Percentiles rank a stretch among this genome's conserved stretches.
Conservation (phyloP, 2,113 vertebrate genomes). For the Pelecanoides urinatrix region DNA sequence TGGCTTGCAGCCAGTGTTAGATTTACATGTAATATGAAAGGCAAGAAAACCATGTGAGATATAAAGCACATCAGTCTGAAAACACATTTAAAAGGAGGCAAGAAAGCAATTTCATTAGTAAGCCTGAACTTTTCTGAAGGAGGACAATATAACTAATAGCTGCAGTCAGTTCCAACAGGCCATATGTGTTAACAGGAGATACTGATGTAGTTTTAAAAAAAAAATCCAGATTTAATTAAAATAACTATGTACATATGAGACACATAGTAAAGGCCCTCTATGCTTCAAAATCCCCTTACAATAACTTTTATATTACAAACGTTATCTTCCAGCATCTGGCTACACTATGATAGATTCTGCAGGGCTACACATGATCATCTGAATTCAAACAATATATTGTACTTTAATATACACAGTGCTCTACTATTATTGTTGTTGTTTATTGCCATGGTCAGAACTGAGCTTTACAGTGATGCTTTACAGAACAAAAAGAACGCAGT, state of each 20-base stretch:
- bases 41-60: constrained; percentile 3
- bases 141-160: background rate
- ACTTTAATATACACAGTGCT: background rate
- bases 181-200: background rate
- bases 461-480: background rate
- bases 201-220: background rate
- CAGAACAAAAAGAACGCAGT: background rate
- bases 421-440: background rate
- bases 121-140: background rate
- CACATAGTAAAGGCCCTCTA: background rate
- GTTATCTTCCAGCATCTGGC: background rate
- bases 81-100: background rate
- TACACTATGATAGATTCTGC: background rate
- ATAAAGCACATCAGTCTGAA: background rate
- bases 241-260: background rate
- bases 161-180: background rate
- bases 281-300: background rate
- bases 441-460: background rate
- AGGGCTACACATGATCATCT: background rate
- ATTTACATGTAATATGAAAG: constrained; percentile 17
- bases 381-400: background rate
- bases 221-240: constrained; percentile 35
- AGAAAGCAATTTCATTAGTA: background rate
- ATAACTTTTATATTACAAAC: background rate
- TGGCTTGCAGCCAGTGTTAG: constrained; percentile 4